These are phyloP conservation scores for Loripinus fragilis DNA, from an alignment of 2,888 invertebrate genomes.

Conservation along the genomic window DNA sequence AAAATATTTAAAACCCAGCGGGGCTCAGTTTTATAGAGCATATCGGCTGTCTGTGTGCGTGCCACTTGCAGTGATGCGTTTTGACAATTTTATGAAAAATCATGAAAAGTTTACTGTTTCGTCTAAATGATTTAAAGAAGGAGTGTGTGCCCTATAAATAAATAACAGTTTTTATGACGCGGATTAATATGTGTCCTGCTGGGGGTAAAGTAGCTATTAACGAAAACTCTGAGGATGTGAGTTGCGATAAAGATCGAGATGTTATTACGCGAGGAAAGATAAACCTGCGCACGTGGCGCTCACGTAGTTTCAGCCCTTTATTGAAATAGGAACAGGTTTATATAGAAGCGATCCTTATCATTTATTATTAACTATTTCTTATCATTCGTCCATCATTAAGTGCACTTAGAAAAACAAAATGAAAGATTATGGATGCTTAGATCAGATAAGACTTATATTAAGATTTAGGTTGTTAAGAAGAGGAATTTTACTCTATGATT, in stretches of 20 bases:
- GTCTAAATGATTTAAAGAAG: slow-evolving; percentile 48
- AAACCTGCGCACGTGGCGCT: slow-evolving; percentile 52
- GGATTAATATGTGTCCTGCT: slow-evolving; percentile 53
- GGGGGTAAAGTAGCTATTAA: slow-evolving; percentile 63
- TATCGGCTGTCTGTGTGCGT: neutral
- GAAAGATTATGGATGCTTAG: slow-evolving; percentile 1
- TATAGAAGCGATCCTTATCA: slow-evolving; percentile 29
- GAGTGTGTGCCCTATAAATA: slow-evolving; percentile 57
- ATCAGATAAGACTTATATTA: slow-evolving; percentile 13
- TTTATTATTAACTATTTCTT: slow-evolving; percentile 36
- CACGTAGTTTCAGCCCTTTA: slow-evolving; percentile 10
- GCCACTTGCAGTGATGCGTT: slow-evolving; percentile 26
- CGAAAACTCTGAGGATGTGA: slow-evolving; percentile 48
- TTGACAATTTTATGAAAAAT: slow-evolving; percentile 22
- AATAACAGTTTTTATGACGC: slow-evolving; percentile 60
- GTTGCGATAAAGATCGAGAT: slow-evolving; percentile 54
- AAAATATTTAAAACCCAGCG: neutral
- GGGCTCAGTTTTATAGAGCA: neutral
- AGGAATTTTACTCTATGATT: too few relatives aligned
- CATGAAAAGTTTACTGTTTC: slow-evolving; percentile 17
- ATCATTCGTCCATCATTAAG: slow-evolving; percentile 22
- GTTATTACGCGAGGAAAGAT: slow-evolving; percentile 62
- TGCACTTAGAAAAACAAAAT: slow-evolving; percentile 31
- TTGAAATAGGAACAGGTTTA: slow-evolving; percentile 14
- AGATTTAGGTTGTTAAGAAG: neutral